A percentile compares a stretch with the other conserved stretches of the same genome.
These are phyloP conservation scores for Trinectes maculatus DNA, from an alignment of 2,113 vertebrate species.

Conservation along the genomic window DNA sequence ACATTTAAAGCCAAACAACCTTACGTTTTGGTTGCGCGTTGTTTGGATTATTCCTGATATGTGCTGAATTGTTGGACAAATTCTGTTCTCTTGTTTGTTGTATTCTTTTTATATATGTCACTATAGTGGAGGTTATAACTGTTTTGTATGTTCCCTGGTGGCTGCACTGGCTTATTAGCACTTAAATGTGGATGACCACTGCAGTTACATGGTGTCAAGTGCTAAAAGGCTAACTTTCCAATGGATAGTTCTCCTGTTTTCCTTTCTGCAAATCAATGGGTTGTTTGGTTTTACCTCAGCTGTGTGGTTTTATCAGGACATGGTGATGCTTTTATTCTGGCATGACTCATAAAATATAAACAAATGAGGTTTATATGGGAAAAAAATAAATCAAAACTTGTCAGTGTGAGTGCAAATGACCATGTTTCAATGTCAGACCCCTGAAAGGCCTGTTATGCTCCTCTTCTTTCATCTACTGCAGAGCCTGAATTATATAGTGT, in stretches of 20 bases:
- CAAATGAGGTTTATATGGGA: conserved; percentile 40
- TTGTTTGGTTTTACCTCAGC: conserved; percentile 48
- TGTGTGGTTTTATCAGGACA: conserved; percentile 55
- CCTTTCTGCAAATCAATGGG: conserved; percentile 19
- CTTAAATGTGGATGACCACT: conserved; percentile 52
- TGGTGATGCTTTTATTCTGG: conserved; percentile 63
- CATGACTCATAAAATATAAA: conserved; percentile 60
- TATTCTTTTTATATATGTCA: conserved; percentile 60
- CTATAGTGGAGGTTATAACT: conserved; percentile 63
- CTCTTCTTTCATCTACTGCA: conserved; percentile 4
- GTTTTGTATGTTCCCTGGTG: conserved; percentile 67
- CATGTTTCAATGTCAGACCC: background rate
- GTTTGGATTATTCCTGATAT: conserved; percentile 51
- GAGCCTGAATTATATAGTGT: conserved; percentile 18
- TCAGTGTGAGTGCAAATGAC: conserved; percentile 32
- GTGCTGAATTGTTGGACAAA: conserved; percentile 50
- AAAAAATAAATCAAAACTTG: conserved; percentile 15
- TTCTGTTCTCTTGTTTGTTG: conserved; percentile 40
- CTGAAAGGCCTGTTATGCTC: too few species aligned
- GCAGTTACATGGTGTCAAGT: conserved; percentile 49
- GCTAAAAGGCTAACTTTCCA: conserved; percentile 67
- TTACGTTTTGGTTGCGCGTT: conserved; percentile 20
- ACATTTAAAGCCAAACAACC: conserved; percentile 31
- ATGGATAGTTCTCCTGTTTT: conserved; percentile 22
- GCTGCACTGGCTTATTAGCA: conserved; percentile 64